phyloP scores from a whole-genome alignment of 2,797 vertebrate species.

The Catharus ustulatus region DNA sequence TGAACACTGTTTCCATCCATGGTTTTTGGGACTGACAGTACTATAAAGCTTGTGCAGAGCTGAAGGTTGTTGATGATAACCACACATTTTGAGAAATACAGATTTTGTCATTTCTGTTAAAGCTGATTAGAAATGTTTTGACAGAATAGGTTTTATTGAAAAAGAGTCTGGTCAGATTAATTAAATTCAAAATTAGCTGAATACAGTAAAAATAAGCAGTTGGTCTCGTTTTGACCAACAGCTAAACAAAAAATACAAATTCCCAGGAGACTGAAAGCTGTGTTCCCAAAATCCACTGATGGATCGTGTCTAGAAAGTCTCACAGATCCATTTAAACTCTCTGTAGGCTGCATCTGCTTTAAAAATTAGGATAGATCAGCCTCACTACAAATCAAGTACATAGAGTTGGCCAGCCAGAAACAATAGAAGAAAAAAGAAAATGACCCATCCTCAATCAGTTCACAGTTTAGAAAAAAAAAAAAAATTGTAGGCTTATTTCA shows the following conservation, averaged over 20 bases:
- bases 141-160: neutral
- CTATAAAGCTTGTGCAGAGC: neutral
- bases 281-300: neutral
- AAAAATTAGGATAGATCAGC: neutral
- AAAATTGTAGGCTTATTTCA: neutral
- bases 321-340: neutral
- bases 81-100: neutral
- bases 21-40: neutral
- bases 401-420: neutral
- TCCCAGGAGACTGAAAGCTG: neutral
- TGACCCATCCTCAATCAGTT: neutral
- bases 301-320: neutral
- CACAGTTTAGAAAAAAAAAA: neutral
- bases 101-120: neutral
- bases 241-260: neutral
- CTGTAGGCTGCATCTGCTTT: neutral
- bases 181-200: neutral
- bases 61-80: neutral
- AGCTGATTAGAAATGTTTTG: neutral
- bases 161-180: neutral
- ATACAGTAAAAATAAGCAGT: neutral
- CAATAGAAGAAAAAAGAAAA: neutral
- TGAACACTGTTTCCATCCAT: neutral
- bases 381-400: neutral
- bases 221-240: neutral